These are phyloP conservation scores for Ornithoptera alexandrae DNA, from an alignment of 2,888 invertebrate species.

Conservation along the genomic window DNA sequence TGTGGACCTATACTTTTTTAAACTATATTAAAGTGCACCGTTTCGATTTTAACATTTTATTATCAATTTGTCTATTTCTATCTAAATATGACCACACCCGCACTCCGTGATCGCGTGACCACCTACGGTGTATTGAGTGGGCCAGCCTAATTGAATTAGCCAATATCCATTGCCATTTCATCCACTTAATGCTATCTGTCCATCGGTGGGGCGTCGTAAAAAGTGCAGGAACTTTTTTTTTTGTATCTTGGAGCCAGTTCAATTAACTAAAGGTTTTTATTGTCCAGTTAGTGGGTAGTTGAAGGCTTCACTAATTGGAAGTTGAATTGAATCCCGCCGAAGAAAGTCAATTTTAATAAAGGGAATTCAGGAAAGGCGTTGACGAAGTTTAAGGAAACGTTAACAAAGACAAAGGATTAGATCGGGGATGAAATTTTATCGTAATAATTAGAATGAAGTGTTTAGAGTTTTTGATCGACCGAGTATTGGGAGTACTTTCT, in stretches of 20 bases:
- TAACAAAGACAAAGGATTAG: no score
- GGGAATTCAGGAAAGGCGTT: not conserved
- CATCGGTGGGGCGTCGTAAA: slow-evolving; percentile 36
- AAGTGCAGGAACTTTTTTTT: slow-evolving; percentile 39
- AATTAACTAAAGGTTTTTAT: slow-evolving; percentile 38
- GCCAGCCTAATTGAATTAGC: slow-evolving; percentile 65
- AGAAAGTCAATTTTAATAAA: slow-evolving; percentile 4
- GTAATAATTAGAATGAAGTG: no score
- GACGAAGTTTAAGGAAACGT: not conserved
- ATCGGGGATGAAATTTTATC: no score
- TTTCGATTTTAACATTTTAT: slow-evolving; percentile 8
- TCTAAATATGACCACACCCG: slow-evolving; percentile 15
- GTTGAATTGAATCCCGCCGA: slow-evolving; percentile 33
- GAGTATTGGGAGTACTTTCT: no score
- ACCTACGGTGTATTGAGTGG: slow-evolving; percentile 37
- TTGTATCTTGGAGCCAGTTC: slow-evolving; percentile 32
- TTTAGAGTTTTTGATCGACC: no score
- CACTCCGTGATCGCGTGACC: slow-evolving; percentile 50
- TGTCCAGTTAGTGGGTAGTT: slow-evolving; percentile 15
- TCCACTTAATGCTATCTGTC: slow-evolving; percentile 59
- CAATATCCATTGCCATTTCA: slow-evolving; percentile 57
- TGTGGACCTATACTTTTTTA: no score
- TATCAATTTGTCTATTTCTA: slow-evolving; percentile 16
- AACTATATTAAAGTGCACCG: not conserved
- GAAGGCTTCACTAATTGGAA: slow-evolving; percentile 38